Percentiles rank a stretch among this genome's conserved stretches.
phyloP scores from a whole-genome alignment of 2,113 vertebrate species.

The Aepyceros melampus region DNA sequence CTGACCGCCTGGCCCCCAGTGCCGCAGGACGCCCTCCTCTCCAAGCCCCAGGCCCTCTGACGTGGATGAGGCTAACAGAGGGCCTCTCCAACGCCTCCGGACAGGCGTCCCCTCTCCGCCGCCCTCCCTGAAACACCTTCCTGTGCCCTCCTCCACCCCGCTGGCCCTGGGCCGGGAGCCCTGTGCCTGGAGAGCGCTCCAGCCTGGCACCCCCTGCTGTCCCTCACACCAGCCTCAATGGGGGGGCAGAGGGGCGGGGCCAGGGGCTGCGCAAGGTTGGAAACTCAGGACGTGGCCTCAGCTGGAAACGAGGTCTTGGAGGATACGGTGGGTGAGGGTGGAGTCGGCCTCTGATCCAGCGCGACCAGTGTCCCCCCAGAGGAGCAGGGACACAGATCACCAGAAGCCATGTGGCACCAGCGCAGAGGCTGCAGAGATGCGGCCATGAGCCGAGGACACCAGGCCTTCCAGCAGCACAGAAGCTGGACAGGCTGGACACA shows the following conservation, averaged over 20 bases:
- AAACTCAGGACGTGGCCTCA: background rate
- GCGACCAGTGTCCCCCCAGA: background rate
- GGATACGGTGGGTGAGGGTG: background rate
- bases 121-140: background rate
- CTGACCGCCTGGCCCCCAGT: background rate
- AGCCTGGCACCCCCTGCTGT: background rate
- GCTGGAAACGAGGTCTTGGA: background rate
- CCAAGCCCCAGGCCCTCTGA: too few relatives aligned
- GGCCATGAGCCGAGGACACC: fast-evolving
- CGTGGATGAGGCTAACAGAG: background rate
- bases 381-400: background rate
- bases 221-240: background rate
- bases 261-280: background rate
- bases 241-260: fast-evolving
- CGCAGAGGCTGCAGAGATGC: background rate
- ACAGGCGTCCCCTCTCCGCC: background rate
- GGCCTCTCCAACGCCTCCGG: background rate
- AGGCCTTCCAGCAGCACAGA: background rate
- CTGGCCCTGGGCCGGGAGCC: background rate
- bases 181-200: background rate
- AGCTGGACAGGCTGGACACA: background rate
- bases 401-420: background rate
- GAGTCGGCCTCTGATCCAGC: background rate
- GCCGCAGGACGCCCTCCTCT: background rate
- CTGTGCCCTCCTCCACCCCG: background rate